phyloP scores from a whole-genome alignment of 2,113 vertebrate species.

The Microcebus lehilahytsara region DNA sequence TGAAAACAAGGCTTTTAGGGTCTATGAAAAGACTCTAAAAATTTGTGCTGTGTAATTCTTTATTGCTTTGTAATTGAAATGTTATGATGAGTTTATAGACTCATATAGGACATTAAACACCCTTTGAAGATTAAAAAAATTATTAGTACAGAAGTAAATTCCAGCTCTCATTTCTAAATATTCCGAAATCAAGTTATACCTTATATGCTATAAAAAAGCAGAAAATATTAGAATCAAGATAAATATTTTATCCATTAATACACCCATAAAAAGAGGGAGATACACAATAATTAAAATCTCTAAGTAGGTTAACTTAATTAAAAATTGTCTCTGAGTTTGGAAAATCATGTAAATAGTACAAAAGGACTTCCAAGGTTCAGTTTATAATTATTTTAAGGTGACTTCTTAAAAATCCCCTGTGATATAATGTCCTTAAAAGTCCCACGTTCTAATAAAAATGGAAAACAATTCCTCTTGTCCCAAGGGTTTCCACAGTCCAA shows the following conservation, averaged over 20 bases:
- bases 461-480: slow-evolving; percentile 14
- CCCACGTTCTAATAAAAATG: slow-evolving; percentile 8
- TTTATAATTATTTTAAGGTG: slow-evolving; percentile 33
- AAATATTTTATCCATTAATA: not conserved
- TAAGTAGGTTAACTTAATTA: slow-evolving; percentile 36
- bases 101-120: not conserved
- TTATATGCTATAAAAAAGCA: not conserved
- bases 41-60: not conserved
- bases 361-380: slow-evolving; percentile 20
- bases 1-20: not conserved
- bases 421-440: slow-evolving; percentile 39
- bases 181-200: not conserved
- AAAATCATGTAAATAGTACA: slow-evolving; percentile 23
- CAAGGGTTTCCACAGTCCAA: not conserved
- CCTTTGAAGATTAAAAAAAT: slow-evolving; percentile 4
- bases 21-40: not conserved
- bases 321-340: slow-evolving; percentile 31
- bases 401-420: slow-evolving; percentile 32
- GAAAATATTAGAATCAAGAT: not conserved
- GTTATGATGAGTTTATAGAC: not conserved
- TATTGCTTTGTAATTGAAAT: not conserved
- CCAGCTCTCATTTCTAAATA: slow-evolving; percentile 21
- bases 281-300: not conserved
- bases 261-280: not conserved
- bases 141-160: not conserved